These are phyloP conservation scores for Cephus pulcher DNA, from an alignment of 2,888 invertebrate genomes.

Conservation along the genomic window DNA sequence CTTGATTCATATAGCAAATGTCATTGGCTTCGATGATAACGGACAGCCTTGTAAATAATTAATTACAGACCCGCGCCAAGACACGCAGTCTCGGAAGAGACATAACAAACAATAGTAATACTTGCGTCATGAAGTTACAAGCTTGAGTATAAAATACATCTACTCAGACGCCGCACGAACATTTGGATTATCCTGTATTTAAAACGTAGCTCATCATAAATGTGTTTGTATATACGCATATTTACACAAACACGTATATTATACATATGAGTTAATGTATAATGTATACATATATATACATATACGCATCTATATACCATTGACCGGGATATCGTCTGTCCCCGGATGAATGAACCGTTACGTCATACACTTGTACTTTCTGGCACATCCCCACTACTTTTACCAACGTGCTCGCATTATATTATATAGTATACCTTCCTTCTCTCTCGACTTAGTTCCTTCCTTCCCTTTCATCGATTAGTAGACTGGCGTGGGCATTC, in stretches of 20 bases:
- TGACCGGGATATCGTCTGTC: slow-evolving; percentile 64
- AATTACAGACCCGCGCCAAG: background rate
- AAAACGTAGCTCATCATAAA: background rate
- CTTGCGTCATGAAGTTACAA: background rate
- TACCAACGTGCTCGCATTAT: slow-evolving; percentile 49
- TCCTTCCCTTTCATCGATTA: slow-evolving; percentile 50
- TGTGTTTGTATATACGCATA: slow-evolving; percentile 1
- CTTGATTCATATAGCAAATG: too few species aligned
- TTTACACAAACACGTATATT: slow-evolving; percentile 4
- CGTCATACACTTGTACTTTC: slow-evolving; percentile 63
- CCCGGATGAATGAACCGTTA: slow-evolving; percentile 64
- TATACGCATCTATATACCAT: slow-evolving; percentile 52
- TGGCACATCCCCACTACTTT: slow-evolving; percentile 42
- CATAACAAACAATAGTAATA: background rate
- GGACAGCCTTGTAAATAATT: too few species aligned
- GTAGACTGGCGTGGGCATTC: slow-evolving; percentile 52
- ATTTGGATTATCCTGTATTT: background rate
- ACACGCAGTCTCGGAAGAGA: background rate
- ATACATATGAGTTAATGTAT: slow-evolving; percentile 10
- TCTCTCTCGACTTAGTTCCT: slow-evolving; percentile 10
- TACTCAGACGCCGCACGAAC: background rate
- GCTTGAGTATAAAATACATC: background rate
- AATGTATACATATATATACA: slow-evolving; percentile 19
- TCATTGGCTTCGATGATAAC: too few species aligned
- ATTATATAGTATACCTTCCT: slow-evolving; percentile 38